These are phyloP conservation scores for Drosophila grimshawi DNA, from an alignment of 1,140 invertebrate species.

Conservation along the genomic window DNA sequence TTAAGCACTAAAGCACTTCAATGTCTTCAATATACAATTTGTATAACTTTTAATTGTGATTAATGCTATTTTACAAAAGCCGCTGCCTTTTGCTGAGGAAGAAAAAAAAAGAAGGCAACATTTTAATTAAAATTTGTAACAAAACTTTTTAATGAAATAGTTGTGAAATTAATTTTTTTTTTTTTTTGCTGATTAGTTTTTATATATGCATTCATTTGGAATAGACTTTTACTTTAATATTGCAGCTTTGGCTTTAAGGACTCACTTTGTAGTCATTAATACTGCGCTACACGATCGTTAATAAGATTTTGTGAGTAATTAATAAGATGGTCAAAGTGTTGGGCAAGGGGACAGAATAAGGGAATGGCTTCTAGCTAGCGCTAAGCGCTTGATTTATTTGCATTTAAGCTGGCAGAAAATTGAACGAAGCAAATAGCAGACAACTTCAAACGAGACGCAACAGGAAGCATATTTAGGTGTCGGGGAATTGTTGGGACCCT, in stretches of 20 bases:
- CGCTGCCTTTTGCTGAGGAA: background rate
- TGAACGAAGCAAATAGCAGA: conserved; percentile 51
- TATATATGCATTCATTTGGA: background rate
- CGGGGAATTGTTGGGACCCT: conserved; percentile 34
- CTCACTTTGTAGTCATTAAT: conserved; percentile 35
- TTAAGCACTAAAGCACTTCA: too few species aligned
- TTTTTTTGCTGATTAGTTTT: conserved; percentile 18
- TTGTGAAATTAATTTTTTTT: conserved; percentile 11
- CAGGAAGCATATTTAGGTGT: conserved; percentile 54
- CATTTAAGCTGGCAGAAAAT: conserved; percentile 46
- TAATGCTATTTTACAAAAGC: background rate
- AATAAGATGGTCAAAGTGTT: conserved; percentile 41
- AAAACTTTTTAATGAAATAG: conserved; percentile 45
- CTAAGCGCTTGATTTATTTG: conserved; percentile 64
- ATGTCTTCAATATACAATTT: too few species aligned
- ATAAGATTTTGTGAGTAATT: conserved; percentile 62
- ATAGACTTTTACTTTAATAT: conserved; percentile 2
- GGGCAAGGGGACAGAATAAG: conserved; percentile 4
- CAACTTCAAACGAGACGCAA: conserved; percentile 57
- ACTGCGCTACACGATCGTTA: conserved; percentile 28
- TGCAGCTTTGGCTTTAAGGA: conserved; percentile 1
- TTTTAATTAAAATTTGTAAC: conserved; percentile 61
- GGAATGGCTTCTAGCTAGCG: conserved; percentile 24
- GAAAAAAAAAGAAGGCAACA: conserved; percentile 31
- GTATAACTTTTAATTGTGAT: too few species aligned